Conservation (phyloP, 2,888 invertebrate species). For the Acrocyrtus sp. region DNA sequence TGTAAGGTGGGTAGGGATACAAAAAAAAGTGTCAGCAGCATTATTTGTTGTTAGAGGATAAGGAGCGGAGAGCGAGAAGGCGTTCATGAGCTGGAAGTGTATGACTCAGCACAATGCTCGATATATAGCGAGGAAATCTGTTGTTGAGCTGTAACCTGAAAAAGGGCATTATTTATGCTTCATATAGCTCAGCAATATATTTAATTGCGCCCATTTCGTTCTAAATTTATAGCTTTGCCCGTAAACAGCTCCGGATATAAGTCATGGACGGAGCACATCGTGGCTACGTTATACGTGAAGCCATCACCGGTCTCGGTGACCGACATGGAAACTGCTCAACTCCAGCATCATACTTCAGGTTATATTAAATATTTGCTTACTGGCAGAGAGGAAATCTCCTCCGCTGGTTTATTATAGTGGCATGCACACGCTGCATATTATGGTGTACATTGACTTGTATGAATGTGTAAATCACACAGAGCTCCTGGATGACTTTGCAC, state of each 20-base stretch:
- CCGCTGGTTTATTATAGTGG: not conserved
- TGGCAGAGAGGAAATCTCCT: not conserved
- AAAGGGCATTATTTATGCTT: not conserved
- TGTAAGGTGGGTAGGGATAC: no score
- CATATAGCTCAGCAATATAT: not conserved
- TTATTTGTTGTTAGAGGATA: no score
- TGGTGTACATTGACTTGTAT: no score
- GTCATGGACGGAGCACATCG: constrained; percentile 58
- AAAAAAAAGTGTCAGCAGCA: no score
- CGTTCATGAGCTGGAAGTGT: no score
- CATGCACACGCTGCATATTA: no score
- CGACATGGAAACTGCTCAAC: not conserved
- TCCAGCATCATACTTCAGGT: not conserved
- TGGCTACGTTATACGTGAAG: constrained; percentile 57
- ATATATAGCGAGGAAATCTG: no score
- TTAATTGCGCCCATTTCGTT: constrained; percentile 9
- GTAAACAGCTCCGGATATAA: constrained; percentile 57
- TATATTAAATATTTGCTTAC: not conserved
- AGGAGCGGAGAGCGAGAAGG: no score
- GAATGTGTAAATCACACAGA: no score
- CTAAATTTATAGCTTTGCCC: constrained; percentile 50
- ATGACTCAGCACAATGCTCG: no score
- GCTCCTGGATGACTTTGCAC: no score
- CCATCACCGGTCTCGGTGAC: not conserved
- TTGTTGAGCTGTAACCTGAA: no score